phyloP scores from a whole-genome alignment of 1,140 invertebrate genomes.

The Papilio polyxenes region DNA sequence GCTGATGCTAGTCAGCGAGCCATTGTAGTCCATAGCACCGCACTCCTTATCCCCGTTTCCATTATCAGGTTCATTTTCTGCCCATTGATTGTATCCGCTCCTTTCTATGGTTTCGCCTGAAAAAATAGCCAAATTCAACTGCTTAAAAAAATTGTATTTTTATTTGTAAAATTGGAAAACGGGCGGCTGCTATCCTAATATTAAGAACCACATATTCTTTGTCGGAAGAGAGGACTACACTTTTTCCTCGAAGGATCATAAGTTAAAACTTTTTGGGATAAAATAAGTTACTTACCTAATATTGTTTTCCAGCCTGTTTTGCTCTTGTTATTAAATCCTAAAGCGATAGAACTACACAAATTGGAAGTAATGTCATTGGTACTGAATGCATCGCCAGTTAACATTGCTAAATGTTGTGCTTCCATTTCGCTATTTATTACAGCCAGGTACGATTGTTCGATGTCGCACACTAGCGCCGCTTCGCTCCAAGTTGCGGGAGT shows the following conservation, averaged over 20 bases:
- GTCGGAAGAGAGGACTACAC: too few species aligned
- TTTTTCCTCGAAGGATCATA: too few species aligned
- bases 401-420: constrained; percentile 53
- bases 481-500: constrained; percentile 67
- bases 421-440: constrained; percentile 68
- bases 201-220: too few species aligned
- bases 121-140: constrained; percentile 23
- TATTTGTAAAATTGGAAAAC: too few species aligned
- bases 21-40: constrained; percentile 70
- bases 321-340: constrained; percentile 61
- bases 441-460: constrained; percentile 71
- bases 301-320: constrained; percentile 60
- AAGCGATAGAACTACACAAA: constrained; percentile 56
- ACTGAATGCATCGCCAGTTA: constrained; percentile 53
- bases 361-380: constrained; percentile 50
- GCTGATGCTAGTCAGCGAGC: constrained; percentile 60
- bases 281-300: constrained; percentile 49
- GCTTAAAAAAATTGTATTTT: neutral
- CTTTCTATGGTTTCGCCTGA: constrained; percentile 55
- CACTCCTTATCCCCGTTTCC: constrained; percentile 56
- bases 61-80: constrained; percentile 56
- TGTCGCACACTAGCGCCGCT: constrained; percentile 61
- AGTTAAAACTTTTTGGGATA: neutral
- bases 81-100: constrained; percentile 66
- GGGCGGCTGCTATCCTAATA: too few species aligned